Base-by-base conservation (phyloP, 1,140 invertebrate genomes). In the Drosophila oshimai region DNA sequence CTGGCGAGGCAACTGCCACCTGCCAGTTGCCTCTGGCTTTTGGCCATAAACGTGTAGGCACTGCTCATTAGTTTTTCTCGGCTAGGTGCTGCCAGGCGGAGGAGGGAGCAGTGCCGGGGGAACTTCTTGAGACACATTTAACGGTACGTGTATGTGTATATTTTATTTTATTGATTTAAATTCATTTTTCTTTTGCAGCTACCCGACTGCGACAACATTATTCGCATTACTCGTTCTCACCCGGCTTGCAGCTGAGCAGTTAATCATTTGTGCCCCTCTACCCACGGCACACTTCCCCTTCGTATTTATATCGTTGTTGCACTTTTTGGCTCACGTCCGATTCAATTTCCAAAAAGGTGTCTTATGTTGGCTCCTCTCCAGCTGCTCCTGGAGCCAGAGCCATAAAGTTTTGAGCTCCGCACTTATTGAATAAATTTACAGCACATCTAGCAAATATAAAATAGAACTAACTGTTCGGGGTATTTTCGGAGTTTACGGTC, bases 1-100 rank as follows among this genome's bases (percentile, higher is more conserved):
- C 70, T 41, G 17, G 29, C 31, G 34, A 6, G 29, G 47, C 31
- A 44, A 71, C 34, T 12, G 44, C 54, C 53, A 60, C 54, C 65
- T 42, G 65, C 47, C 67, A 68, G 44, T 34, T 67, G 67, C 17
- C 64, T 61, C 79, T 60, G 60, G 68, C 71, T 86, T 80, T 75
- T 75, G 34, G 53, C 80, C 67, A 75, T 64, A 76, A 73, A 76
- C 61, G 76, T 75, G 77, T 81, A 86, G 76, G 80, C 72, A 77
- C 72, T 86, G 69, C 83, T 86, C 81, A 86, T 86, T 86, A 86
- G 81, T 87, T 87, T 81, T 77, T 70, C 62, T 61, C 49, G 42
- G 45, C 42, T 34, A 28, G 45, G 29, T 29, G 15, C 4, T 29
- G n/a, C n/a, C 47, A 46, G 24, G 53, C 24, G 47, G 20, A 31